Conservation (phyloP, 1,140 invertebrate species). For the Phenacoccus solenopsis region DNA sequence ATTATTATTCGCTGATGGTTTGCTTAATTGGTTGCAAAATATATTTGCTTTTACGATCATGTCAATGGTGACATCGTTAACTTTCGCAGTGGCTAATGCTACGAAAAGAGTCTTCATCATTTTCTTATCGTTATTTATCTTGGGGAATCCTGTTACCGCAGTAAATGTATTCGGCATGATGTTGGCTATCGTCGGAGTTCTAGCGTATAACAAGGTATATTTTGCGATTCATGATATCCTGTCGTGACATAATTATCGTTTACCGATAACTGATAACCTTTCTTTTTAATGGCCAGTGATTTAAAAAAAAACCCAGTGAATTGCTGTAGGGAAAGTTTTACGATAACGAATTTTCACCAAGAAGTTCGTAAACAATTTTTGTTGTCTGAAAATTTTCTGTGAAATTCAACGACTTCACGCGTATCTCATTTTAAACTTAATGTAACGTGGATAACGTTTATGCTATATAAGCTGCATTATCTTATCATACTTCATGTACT, state of each 20-base stretch:
- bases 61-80: constrained; percentile 75
- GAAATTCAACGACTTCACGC: no score
- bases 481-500: constrained; percentile 20
- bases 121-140: constrained; percentile 67
- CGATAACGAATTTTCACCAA: no score
- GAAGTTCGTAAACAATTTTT: no score
- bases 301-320: neutral
- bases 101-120: constrained; percentile 94
- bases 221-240: no score
- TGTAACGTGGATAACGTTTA: no score
- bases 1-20: constrained; percentile 67
- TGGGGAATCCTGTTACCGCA: constrained; percentile 83
- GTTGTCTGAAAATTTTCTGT: no score
- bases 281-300: constrained; percentile 19
- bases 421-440: no score
- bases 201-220: constrained; percentile 68
- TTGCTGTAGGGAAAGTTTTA: no score
- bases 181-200: constrained; percentile 76
- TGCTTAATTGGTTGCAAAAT: constrained; percentile 89
- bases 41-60: constrained; percentile 88
- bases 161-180: constrained; percentile 84
- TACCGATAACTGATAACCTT: neutral
- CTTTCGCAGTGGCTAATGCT: constrained; percentile 89
- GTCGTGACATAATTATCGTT: neutral
- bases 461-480: no score